Percentiles rank a stretch among this genome's conserved stretches.
phyloP scores from a whole-genome alignment of 2,888 invertebrate species.

The Phymatocera aterrima region DNA sequence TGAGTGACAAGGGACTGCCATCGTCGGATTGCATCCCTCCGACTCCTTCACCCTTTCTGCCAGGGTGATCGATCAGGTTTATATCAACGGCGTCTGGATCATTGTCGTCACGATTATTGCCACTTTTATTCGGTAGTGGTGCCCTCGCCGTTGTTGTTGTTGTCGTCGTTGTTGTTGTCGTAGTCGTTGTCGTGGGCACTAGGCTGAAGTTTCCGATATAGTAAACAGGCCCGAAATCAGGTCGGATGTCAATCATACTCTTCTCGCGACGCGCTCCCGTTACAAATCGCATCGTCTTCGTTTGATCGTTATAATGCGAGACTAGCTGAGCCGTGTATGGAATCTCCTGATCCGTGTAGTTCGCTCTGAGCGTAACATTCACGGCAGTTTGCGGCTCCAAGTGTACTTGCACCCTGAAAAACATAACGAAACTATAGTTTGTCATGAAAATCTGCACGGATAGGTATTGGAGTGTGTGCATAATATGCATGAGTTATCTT shows the following conservation, averaged over 20 bases:
- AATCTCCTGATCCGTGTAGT: conserved; percentile 84
- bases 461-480: not conserved
- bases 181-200: conserved; percentile 86
- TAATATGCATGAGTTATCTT: conserved; percentile 40
- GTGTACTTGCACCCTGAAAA: conserved; percentile 79
- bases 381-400: conserved; percentile 88
- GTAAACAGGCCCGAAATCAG: conserved; percentile 86
- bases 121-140: conserved; percentile 75
- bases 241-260: conserved; percentile 82
- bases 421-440: not conserved
- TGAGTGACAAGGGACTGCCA: conserved; percentile 65
- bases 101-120: conserved; percentile 62
- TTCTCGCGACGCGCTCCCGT: conserved; percentile 82
- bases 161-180: conserved; percentile 76
- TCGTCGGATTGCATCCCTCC: conserved; percentile 71
- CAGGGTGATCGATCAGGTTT: conserved; percentile 68
- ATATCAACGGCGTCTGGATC: conserved; percentile 66
- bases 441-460: not conserved
- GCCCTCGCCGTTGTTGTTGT: conserved; percentile 70
- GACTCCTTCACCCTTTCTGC: conserved; percentile 70
- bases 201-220: conserved; percentile 85
- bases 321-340: conserved; percentile 85
- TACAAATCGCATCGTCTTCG: conserved; percentile 78
- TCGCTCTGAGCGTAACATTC: conserved; percentile 87
- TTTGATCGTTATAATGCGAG: conserved; percentile 82